A percentile compares a stretch with the other conserved stretches of the same genome.
Evolutionary conservation across 2,888 invertebrate species (phyloP).

Genomic region (Hydrotaea cyrtoneurina): DNA sequence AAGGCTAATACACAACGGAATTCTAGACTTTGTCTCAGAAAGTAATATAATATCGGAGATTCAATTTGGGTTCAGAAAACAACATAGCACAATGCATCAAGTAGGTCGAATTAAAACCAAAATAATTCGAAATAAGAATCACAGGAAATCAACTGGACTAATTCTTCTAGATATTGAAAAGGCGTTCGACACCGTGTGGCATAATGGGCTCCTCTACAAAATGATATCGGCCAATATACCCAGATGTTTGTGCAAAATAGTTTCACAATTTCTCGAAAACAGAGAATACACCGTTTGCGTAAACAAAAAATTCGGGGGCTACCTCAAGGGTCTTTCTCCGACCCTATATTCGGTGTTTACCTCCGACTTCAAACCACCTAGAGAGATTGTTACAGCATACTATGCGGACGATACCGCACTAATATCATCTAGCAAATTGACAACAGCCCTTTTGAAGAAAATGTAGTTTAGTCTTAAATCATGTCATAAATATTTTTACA

Average conservation of each 20-base stretch:
- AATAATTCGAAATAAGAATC: too few species aligned
- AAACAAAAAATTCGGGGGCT: not conserved
- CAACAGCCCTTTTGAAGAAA: not conserved
- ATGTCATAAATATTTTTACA: too few species aligned
- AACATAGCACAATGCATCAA: not conserved
- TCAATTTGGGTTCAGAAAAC: not conserved
- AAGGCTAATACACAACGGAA: too few species aligned
- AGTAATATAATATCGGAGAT: not conserved
- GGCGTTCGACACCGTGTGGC: constrained; percentile 11
- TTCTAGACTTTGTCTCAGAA: too few species aligned
- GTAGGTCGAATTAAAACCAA: not conserved
- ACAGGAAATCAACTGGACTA: not conserved
- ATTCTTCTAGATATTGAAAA: constrained; percentile 22
- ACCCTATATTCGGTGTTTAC: not conserved
- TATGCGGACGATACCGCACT: constrained; percentile 18
- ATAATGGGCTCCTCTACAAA: not conserved
- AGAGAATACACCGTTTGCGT: not conserved
- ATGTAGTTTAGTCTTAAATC: too few species aligned
- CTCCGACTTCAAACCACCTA: not conserved
- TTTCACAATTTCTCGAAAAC: not conserved
- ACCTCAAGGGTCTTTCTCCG: not conserved
- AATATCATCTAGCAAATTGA: not conserved
- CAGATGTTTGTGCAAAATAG: constrained; percentile 7
- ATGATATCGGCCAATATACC: not conserved
- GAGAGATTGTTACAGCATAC: not conserved